Base-by-base conservation (phyloP, 1,140 invertebrate genomes). In the Drosophila baimaii region DNA sequence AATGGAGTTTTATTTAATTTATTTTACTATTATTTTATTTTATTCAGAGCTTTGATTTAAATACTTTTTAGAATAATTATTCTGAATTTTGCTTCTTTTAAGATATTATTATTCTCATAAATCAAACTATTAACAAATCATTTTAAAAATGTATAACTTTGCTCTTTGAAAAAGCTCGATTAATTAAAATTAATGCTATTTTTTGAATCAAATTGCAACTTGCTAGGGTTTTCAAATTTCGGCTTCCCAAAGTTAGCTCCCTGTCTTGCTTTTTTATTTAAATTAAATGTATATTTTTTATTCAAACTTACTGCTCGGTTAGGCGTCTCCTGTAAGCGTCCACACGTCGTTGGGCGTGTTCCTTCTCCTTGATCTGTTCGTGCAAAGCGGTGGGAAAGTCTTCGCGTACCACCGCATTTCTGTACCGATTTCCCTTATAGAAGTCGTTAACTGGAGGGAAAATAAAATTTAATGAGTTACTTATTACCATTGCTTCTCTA, bases 381-480 rank as follows among this genome's bases (percentile, higher is more conserved):
- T 95, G 94, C 61, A 95, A 93, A 0, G 98, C 98, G 71, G 95
- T 94, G 3, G 97, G 97, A 73, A 97, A 95, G 92, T 98, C 98
- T 91, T 98, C 95, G 21, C 98, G 93, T 1, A 98, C 96, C 58
- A 97, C 95, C 12, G 96, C 96, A 93, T 98, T 98, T 39, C 97
- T 94, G 61, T 94, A 95, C 77, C 97, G 95, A 92, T 99, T 99
- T 54, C 96, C 95, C 56, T 95, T 95, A 85, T 97, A 97, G 93
- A 96, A 97, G 92, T 95, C 95, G 86, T 94, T 95, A 91, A 96
- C 96, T 97, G 90, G 2, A 9, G 7, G 86, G 10, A n/a, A 23
- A 31, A 55, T 46, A 47, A 21, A 33, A 33, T 9, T 19, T 47
- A 23, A 58, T 39, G 21, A 44, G 46, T 25, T 9, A 19, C 7